These are phyloP conservation scores for Eriosoma lanigerum DNA, from an alignment of 1,140 invertebrate species.

Conservation along the genomic window DNA sequence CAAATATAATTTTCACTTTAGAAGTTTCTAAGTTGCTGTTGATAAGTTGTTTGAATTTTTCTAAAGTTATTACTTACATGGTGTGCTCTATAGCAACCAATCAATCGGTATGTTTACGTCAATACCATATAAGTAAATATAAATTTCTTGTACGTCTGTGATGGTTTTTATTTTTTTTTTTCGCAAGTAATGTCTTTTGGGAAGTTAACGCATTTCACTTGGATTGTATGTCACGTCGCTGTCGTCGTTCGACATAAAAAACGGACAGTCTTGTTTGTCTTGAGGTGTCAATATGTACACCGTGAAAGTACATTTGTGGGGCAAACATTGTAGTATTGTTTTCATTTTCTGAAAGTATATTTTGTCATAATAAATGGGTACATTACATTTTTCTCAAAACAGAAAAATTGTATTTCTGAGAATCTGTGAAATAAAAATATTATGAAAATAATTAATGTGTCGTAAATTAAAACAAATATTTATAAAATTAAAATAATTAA, in stretches of 20 bases:
- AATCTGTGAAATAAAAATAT: not conserved
- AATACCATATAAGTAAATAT: constrained; percentile 31
- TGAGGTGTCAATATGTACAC: constrained; percentile 38
- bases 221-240: constrained; percentile 26
- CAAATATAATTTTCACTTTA: not conserved
- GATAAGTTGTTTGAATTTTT: constrained; percentile 22
- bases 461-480: too few relatives aligned
- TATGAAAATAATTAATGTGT: too few relatives aligned
- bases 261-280: constrained; percentile 19
- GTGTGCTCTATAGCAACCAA: not conserved
- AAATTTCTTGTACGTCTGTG: constrained; percentile 14
- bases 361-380: not conserved
- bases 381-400: not conserved
- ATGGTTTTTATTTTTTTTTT: constrained; percentile 1
- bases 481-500: too few relatives aligned
- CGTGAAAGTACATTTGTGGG: constrained; percentile 13
- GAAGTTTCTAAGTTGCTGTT: constrained; percentile 11
- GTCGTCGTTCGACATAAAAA: constrained; percentile 18
- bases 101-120: constrained; percentile 25
- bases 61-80: constrained; percentile 27
- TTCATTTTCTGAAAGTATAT: constrained; percentile 30
- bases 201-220: constrained; percentile 28
- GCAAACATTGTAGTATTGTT: not conserved
- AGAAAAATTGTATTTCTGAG: not conserved
- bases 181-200: not conserved